These are phyloP conservation scores for Drosophila phalerata DNA, from an alignment of 2,888 invertebrate genomes.

Conservation along the genomic window DNA sequence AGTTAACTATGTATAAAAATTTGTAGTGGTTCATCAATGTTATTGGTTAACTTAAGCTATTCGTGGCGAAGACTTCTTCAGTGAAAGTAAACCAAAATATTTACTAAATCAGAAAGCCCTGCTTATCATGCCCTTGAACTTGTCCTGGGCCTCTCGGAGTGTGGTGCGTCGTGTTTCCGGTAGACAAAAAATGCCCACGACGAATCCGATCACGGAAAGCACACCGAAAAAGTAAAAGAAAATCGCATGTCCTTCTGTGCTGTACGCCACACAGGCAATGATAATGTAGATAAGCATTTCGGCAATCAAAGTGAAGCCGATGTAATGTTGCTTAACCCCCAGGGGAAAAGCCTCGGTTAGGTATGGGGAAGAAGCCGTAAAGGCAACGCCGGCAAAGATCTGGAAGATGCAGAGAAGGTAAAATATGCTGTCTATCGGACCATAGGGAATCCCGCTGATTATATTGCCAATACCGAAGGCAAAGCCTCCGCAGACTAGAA, in stretches of 20 bases:
- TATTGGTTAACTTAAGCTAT: background rate
- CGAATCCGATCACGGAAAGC: slow-evolving; percentile 56
- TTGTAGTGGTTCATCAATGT: background rate
- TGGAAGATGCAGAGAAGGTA: slow-evolving; percentile 60
- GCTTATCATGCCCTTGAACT: slow-evolving; percentile 52
- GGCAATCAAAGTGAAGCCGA: slow-evolving; percentile 56
- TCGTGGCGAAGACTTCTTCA: background rate
- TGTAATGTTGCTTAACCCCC: slow-evolving; percentile 76
- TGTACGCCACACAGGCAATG: slow-evolving; percentile 5
- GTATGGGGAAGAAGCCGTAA: slow-evolving; percentile 40
- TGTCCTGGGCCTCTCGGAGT: slow-evolving; percentile 65
- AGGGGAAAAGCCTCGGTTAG: slow-evolving; percentile 80
- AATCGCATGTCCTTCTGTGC: rapidly evolving
- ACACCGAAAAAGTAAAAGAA: slow-evolving; percentile 68
- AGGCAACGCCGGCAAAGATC: slow-evolving; percentile 72
- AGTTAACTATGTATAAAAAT: slow-evolving; percentile 6
- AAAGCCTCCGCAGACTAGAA: slow-evolving; percentile 52
- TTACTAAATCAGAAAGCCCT: slow-evolving; percentile 33
- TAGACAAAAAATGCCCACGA: slow-evolving; percentile 56
- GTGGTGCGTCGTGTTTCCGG: slow-evolving; percentile 77
- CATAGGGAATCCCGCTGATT: background rate
- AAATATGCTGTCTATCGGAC: background rate
- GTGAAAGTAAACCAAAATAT: background rate
- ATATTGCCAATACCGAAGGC: slow-evolving; percentile 56
- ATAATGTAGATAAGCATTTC: slow-evolving; percentile 69